Conservation (phyloP, 2,797 vertebrate genomes). For the Fistularia commersonii region DNA sequence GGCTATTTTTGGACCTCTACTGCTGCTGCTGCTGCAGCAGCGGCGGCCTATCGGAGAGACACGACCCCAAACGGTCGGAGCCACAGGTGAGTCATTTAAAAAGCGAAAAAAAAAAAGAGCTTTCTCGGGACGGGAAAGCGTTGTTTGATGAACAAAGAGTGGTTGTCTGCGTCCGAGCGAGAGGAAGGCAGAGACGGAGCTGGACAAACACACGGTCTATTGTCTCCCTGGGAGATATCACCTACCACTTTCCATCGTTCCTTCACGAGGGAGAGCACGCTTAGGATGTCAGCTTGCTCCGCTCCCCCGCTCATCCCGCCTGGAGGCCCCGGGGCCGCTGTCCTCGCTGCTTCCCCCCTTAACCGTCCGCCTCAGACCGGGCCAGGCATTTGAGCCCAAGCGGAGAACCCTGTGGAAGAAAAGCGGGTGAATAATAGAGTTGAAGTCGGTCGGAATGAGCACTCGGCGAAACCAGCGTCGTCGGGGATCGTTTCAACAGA, state of each 20-base stretch:
- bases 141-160: conserved; percentile 37
- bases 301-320: conserved; percentile 89
- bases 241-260: conserved; percentile 99
- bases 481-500: too few relatives aligned
- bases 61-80: conserved; percentile 39
- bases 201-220: conserved; percentile 31
- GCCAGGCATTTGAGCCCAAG: conserved; percentile 59
- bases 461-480: too few relatives aligned
- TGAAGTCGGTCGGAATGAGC: too few relatives aligned
- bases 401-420: conserved; percentile 41
- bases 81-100: conserved; percentile 32
- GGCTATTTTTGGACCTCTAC: conserved; percentile 50
- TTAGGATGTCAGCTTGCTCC: conserved; percentile 95
- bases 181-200: conserved; percentile 41
- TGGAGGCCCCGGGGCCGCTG: conserved; percentile 59
- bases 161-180: conserved; percentile 25
- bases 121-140: not conserved
- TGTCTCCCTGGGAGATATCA: conserved; percentile 37
- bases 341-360: conserved; percentile 56
- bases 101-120: not conserved
- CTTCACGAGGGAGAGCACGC: conserved; percentile 90
- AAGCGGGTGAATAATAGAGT: not conserved
- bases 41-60: conserved; percentile 31
- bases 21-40: conserved; percentile 29
- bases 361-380: conserved; percentile 41